phyloP scores from a whole-genome alignment of 2,113 vertebrate species.

The Corythoichthys haematopterus region DNA sequence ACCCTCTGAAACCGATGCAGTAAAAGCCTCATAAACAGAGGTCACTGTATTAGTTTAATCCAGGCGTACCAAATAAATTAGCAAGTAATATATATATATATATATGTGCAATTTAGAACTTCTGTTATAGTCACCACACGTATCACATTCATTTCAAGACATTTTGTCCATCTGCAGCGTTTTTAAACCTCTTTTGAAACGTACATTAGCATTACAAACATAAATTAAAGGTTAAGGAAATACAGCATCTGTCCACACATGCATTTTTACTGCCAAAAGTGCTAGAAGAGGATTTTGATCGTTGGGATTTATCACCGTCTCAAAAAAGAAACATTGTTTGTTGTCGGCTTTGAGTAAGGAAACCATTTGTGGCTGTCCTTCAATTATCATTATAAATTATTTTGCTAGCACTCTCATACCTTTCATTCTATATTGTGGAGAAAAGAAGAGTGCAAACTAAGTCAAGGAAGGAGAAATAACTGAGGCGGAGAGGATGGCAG shows the following conservation, averaged over 20 bases:
- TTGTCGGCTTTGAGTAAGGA: constrained; percentile 2
- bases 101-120: constrained; percentile 26
- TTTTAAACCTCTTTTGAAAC: constrained; percentile 47
- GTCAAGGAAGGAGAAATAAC: constrained; percentile 33
- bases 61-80: constrained; percentile 6
- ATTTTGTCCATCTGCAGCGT: constrained; percentile 49
- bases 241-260: constrained; percentile 41
- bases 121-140: constrained; percentile 35
- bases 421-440: constrained; percentile 28
- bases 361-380: constrained; percentile 29
- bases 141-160: constrained; percentile 40
- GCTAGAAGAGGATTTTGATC: constrained; percentile 40
- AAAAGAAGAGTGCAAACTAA: constrained; percentile 38
- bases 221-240: constrained; percentile 41
- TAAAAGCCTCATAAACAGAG: neutral
- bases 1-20: constrained; percentile 2
- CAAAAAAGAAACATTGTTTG: constrained; percentile 13
- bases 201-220: constrained; percentile 49
- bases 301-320: constrained; percentile 23
- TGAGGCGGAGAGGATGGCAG: constrained; percentile 22
- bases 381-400: constrained; percentile 27
- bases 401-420: constrained; percentile 40
- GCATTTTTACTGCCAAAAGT: constrained; percentile 48
- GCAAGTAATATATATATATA: constrained; percentile 1
- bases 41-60: neutral